Conservation (phyloP, 2,888 invertebrate species). For the Capitulum mitella region DNA sequence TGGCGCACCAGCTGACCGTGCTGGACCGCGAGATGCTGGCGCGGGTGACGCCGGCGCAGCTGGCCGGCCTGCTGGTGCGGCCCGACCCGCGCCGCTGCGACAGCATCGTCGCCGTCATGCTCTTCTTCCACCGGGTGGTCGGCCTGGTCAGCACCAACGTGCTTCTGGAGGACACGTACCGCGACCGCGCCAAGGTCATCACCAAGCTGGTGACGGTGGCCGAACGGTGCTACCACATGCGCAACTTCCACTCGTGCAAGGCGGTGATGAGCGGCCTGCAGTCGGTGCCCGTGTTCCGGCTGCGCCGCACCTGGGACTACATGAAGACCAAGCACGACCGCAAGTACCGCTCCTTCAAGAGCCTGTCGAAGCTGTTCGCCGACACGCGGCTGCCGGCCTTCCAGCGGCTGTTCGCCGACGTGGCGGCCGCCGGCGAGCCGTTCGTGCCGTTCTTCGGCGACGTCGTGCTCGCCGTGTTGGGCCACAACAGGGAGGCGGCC, state of each 20-base stretch:
- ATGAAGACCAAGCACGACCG: slow-evolving; percentile 65
- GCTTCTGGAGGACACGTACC: background rate
- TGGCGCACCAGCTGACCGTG: slow-evolving; percentile 51
- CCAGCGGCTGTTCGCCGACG: slow-evolving; percentile 74
- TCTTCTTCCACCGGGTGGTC: background rate
- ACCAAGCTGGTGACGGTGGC: slow-evolving; percentile 11
- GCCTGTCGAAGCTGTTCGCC: slow-evolving; percentile 36
- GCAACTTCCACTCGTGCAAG: slow-evolving; percentile 19
- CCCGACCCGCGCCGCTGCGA: background rate
- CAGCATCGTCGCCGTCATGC: background rate
- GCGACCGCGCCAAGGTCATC: slow-evolving; percentile 23
- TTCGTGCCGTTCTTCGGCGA: slow-evolving; percentile 60
- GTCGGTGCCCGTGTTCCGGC: slow-evolving; percentile 7
- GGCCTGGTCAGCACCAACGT: slow-evolving; percentile 27
- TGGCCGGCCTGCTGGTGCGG: background rate
- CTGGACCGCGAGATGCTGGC: slow-evolving; percentile 46
- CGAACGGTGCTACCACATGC: background rate
- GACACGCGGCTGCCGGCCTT: slow-evolving; percentile 67
- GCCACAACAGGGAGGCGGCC: slow-evolving; percentile 61
- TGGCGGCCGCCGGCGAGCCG: slow-evolving; percentile 71
- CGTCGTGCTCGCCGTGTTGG: slow-evolving; percentile 51
- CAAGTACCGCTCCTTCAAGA: slow-evolving; percentile 44
- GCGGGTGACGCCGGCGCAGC: background rate
- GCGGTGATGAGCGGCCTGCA: slow-evolving; percentile 29
- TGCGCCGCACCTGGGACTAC: slow-evolving; percentile 48